Base-by-base conservation (phyloP, 2,888 invertebrate species). In the Tupiocoris notatus region DNA sequence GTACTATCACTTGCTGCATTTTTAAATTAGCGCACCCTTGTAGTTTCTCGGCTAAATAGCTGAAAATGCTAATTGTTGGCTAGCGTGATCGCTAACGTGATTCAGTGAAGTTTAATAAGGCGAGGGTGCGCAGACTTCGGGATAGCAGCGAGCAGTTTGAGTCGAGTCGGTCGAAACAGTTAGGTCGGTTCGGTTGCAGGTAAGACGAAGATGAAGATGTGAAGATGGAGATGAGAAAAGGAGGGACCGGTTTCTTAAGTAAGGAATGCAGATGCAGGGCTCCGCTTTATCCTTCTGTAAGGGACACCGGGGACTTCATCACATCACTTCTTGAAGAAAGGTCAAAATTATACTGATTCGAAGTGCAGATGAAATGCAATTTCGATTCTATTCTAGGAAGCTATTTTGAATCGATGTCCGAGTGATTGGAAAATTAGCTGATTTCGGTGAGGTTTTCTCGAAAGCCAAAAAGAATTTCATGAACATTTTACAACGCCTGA, bases 241-340 rank as follows among this genome's bases (percentile, higher is more conserved):
- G 70, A 59, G 63, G 70, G 70, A 70, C 70, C 70, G 70, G 70
- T 70, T 67, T 59, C 59, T 63, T 18, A 59, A 59, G 54, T 39
- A 39, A 70, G 70, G 70, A 70, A 70, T 70, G 70, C 70, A 70
- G 70, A 70, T 70, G 70, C 70, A 70, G 59, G 39, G 39, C 39
- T 21, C 63, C 58, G 70, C 70, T 22, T 57, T 70, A 58, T 59
- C 59, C 70, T 70, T 59, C 70, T 70, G 70, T 39, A 39, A 39
- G 39, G 39, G 39, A 39, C 39, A 39, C 39, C 6, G 39, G 39
- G 39, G 39, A 39, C 39, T 12, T 39, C 39, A 39, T 39, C 39
- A 12, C 39, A 39, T 39, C n/a, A n/a, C n/a, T n/a, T n/a, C 39
- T 39, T 39, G 39, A 39, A 39, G 39, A 39, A 39, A 39, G 39